Conservation (phyloP, 1,140 invertebrate species). For the Drosophila punjabiensis region DNA sequence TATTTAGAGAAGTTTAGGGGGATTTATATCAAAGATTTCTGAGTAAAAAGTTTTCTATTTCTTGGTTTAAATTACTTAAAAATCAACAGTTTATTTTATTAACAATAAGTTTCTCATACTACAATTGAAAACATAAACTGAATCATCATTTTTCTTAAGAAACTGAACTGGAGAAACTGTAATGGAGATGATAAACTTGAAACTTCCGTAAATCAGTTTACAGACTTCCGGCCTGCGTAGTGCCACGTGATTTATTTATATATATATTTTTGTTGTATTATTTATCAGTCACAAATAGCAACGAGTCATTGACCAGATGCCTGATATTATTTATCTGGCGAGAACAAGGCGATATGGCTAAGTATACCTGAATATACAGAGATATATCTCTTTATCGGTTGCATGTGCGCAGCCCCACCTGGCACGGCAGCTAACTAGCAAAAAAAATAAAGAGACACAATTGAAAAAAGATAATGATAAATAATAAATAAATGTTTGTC, state of each 20-base stretch:
- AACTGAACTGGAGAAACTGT: neutral
- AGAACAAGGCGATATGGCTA: constrained; percentile 8
- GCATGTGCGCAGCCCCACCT: constrained; percentile 24
- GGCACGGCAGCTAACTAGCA: constrained; percentile 11
- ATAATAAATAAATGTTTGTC: constrained; percentile 1
- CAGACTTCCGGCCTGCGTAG: constrained; percentile 26
- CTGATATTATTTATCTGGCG: constrained; percentile 9
- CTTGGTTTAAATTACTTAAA: neutral
- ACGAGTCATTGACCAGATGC: constrained; percentile 36
- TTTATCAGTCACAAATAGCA: constrained; percentile 19
- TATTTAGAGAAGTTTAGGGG: neutral
- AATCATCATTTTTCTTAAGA: neutral
- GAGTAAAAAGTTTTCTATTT: neutral
- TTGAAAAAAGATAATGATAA: neutral
- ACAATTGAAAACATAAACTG: neutral
- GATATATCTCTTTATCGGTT: constrained; percentile 20
- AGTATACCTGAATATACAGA: neutral
- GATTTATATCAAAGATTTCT: too few species aligned
- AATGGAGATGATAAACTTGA: neutral
- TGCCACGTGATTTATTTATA: constrained; percentile 17
- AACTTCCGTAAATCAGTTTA: constrained; percentile 14
- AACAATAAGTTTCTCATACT: neutral
- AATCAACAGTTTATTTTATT: neutral
- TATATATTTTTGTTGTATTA: neutral
- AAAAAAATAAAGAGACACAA: too few species aligned